Base-by-base conservation (phyloP, 2,888 invertebrate genomes). In the Candidula unifasciata region DNA sequence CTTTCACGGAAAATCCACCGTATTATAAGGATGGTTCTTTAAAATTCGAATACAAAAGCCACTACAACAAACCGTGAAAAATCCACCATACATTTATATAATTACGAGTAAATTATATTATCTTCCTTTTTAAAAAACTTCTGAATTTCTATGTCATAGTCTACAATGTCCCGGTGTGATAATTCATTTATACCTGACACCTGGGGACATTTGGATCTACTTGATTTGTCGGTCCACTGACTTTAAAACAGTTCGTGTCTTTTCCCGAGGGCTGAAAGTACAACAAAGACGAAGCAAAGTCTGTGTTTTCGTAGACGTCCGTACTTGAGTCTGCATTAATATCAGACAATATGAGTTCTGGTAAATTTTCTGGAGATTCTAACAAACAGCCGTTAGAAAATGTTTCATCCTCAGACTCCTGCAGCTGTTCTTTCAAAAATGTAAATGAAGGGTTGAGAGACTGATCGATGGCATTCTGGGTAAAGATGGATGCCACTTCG, bases 131-230 rank as follows among this genome's bases (percentile, higher is more conserved):
- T n/a, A n/a, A n/a, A n/a, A n/a, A n/a, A n/a, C n/a, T n/a, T n/a
- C n/a, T n/a, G n/a, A n/a, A n/a, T n/a, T n/a, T n/a, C n/a, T n/a
- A n/a, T 24, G 24, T 71, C 71, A 24, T 54, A 69, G 8, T 69
- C 80, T 69, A 44, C 80, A 69, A 69, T 69, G 2, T 30, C 24
- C 52, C 68, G 33, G 33, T 68, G 80, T 16, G 80, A 69, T 37
- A 80, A 69, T 24, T 24, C 80, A 37, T 54, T 69, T 5, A 69
- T 13, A 54, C 66, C 52, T 0, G 68, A 30, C 10, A 54, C 52
- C 2, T 69, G 68, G 13, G 13, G 16, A 16, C 33, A 10, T 2
- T 0, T 8, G 21, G 35, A 30, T 54, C n/a, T 71, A 8, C 54
- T 30, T 2, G 69, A 57, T 0, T 71, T 35, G 16, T 54, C n/a